phyloP scores from a whole-genome alignment of 2,113 vertebrate species.

The Anguilla japonica region DNA sequence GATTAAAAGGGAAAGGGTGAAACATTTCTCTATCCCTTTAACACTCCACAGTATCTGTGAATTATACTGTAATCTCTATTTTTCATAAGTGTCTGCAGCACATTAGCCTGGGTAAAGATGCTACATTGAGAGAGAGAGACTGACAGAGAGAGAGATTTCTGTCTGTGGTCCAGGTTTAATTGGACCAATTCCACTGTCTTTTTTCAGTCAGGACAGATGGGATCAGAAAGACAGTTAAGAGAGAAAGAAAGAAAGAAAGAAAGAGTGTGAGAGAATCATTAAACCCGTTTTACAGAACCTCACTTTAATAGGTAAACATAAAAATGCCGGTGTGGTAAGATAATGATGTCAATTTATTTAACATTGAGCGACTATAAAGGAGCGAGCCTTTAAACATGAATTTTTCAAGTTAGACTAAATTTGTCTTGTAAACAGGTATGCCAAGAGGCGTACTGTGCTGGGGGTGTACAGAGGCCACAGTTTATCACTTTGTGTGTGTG shows the following conservation, averaged over 20 bases:
- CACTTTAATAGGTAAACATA: slow-evolving; percentile 43
- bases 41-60: not conserved
- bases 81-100: not conserved
- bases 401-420: slow-evolving; percentile 29
- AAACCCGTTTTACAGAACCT: slow-evolving; percentile 38
- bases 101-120: not conserved
- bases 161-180: slow-evolving; percentile 32
- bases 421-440: slow-evolving; percentile 40
- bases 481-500: slow-evolving; percentile 10
- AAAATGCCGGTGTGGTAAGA: slow-evolving; percentile 46
- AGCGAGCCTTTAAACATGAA: slow-evolving; percentile 30
- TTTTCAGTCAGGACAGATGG: not conserved
- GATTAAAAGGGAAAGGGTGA: not conserved
- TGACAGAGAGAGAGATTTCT: not conserved
- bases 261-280: slow-evolving; percentile 21
- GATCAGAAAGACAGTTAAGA: not conserved
- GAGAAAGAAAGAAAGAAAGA: too few species aligned
- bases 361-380: slow-evolving; percentile 39
- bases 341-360: slow-evolving; percentile 40
- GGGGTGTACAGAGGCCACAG: slow-evolving; percentile 19
- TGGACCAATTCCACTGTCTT: slow-evolving; percentile 26
- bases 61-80: not conserved
- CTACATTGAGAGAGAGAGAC: not conserved
- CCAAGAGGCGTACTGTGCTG: slow-evolving; percentile 1
- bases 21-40: not conserved